Conservation (phyloP, 2,113 vertebrate genomes). For the Fukomys damarensis region DNA sequence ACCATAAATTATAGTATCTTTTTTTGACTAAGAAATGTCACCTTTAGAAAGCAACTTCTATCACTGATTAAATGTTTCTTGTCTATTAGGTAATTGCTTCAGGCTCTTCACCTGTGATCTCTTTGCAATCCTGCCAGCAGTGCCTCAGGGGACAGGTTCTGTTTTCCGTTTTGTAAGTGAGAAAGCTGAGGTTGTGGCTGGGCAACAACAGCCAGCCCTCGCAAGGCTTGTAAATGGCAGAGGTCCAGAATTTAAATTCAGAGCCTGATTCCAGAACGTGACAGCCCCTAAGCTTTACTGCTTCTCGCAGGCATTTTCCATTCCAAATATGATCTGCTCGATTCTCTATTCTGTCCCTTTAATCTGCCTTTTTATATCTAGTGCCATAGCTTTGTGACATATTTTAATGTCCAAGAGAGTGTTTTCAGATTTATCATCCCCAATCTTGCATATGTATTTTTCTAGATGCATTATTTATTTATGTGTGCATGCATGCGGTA, state of each 20-base stretch:
- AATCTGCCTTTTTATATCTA: background rate
- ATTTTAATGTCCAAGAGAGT: background rate
- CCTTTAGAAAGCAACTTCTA: slow-evolving; percentile 12
- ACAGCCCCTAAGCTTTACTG: background rate
- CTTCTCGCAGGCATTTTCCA: background rate
- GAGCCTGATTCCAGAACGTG: background rate
- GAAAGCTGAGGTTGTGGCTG: background rate
- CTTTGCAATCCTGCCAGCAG: background rate
- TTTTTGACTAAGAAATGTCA: background rate
- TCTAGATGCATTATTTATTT: background rate
- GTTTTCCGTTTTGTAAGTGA: background rate
- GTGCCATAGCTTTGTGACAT: background rate
- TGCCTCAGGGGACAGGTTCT: background rate
- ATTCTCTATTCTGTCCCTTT: background rate
- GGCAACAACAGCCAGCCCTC: background rate
- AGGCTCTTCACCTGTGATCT: background rate
- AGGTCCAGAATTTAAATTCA: background rate
- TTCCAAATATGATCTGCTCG: background rate
- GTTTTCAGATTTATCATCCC: background rate
- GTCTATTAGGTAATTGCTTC: background rate
- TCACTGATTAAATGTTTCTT: background rate
- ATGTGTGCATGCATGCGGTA: background rate
- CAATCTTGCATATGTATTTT: slow-evolving; percentile 11
- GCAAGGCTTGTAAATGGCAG: background rate
- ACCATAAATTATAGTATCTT: background rate